Conservation (phyloP, 2,888 invertebrate species). For the Caenorhabditis virilis region DNA sequence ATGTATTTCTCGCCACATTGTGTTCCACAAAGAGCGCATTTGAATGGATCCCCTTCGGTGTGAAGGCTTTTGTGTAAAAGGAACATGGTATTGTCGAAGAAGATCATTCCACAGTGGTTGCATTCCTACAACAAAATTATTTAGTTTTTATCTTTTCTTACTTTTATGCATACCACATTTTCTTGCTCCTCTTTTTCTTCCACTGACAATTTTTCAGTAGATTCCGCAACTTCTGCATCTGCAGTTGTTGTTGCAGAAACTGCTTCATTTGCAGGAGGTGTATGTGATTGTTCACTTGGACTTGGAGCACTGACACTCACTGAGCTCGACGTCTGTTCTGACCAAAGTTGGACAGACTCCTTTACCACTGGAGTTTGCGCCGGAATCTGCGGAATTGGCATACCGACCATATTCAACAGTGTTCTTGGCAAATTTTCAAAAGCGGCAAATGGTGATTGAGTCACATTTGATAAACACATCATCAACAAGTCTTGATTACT, state of each 20-base stretch:
- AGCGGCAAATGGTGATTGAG: conserved; percentile 21
- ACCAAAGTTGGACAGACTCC: conserved; percentile 38
- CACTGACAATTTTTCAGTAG: conserved; percentile 10
- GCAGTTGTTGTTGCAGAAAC: neutral
- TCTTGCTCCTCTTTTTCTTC: conserved; percentile 34
- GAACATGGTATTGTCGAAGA: conserved; percentile 92
- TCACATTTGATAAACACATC: conserved; percentile 43
- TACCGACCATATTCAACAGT: conserved; percentile 18
- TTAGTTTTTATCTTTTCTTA: neutral
- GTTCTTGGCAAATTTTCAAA: conserved; percentile 24
- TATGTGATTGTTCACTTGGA: conserved; percentile 36
- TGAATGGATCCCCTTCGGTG: conserved; percentile 87
- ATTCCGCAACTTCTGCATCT: neutral
- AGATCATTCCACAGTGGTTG: conserved; percentile 88
- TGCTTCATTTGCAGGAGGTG: conserved; percentile 25
- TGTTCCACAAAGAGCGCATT: conserved; percentile 87
- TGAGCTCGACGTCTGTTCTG: conserved; percentile 40
- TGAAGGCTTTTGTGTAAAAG: conserved; percentile 97
- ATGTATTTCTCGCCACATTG: conserved; percentile 92
- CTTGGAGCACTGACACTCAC: conserved; percentile 34
- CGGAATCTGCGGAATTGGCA: conserved; percentile 14
- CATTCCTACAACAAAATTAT: conserved; percentile 72
- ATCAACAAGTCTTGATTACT: conserved; percentile 50
- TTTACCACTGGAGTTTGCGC: conserved; percentile 11
- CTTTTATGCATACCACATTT: conserved; percentile 14